Evolutionary conservation across 2,888 invertebrate genomes (phyloP).

Genomic region (Aleiodes leptofemur): DNA sequence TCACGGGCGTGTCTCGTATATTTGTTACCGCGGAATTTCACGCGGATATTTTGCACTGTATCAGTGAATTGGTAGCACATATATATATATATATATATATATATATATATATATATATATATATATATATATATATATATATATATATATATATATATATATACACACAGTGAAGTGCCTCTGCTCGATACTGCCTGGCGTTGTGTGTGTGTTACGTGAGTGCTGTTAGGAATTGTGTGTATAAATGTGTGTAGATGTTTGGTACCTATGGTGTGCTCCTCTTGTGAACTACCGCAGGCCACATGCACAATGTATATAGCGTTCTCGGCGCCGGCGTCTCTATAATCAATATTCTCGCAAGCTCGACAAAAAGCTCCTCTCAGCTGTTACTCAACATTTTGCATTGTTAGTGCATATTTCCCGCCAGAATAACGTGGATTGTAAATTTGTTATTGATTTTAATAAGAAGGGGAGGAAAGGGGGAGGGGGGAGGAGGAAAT

Average conservation of each 20-base stretch:
- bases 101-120: no score
- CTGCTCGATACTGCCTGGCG: constrained; percentile 13
- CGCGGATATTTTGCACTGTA: constrained; percentile 24
- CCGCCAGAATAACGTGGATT: no score
- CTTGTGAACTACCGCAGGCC: constrained; percentile 40
- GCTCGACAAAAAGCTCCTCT: constrained; percentile 53
- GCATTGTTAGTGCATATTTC: neutral
- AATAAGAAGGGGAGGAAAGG: no score
- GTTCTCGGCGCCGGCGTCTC: constrained; percentile 69
- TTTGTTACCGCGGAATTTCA: constrained; percentile 33
- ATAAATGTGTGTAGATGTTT: constrained; percentile 18
- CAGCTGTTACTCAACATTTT: constrained; percentile 60
- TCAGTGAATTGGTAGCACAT: constrained; percentile 16
- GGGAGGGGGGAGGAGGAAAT: no score
- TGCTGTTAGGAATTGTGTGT: neutral
- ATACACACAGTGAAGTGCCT: constrained; percentile 17
- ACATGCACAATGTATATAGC: constrained; percentile 54
- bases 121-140: no score
- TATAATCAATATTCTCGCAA: constrained; percentile 71
- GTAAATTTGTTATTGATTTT: no score
- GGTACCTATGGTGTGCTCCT: neutral
- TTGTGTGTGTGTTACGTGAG: neutral
- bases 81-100: no score
- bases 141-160: no score
- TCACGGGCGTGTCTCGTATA: constrained; percentile 36